Evolutionary conservation across 2,113 vertebrate genomes (phyloP).

Genomic region (Tauraco erythrolophus): DNA sequence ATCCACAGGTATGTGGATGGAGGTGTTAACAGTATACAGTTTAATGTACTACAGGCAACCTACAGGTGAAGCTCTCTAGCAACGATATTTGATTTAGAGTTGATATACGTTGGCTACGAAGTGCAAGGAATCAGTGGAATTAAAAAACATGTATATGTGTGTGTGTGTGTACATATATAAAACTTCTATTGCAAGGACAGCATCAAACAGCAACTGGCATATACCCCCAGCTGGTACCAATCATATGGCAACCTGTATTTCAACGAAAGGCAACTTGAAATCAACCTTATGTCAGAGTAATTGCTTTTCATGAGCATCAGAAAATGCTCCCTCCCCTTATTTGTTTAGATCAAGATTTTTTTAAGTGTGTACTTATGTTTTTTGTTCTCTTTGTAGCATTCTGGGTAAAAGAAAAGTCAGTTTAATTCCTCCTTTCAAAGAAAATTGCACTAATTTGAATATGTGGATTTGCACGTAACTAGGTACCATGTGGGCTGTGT

Average conservation of each 20-base stretch:
- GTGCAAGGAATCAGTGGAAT: neutral
- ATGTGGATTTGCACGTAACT: neutral
- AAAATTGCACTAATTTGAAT: slow-evolving; percentile 13
- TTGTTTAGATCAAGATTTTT: neutral
- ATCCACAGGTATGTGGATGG: neutral
- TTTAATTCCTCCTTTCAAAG: slow-evolving; percentile 34
- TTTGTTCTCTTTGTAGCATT: neutral
- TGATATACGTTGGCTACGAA: neutral
- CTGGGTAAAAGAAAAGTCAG: neutral
- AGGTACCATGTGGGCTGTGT: neutral
- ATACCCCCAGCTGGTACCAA: neutral
- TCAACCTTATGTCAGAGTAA: neutral
- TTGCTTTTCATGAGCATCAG: neutral
- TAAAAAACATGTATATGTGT: neutral
- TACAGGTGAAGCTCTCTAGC: neutral
- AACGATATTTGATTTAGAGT: neutral
- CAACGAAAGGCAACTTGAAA: neutral
- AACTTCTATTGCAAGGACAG: neutral
- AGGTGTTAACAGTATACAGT: neutral
- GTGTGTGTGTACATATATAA: neutral
- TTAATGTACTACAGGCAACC: neutral
- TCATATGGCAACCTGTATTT: neutral
- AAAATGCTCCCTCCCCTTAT: neutral
- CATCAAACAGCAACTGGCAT: neutral
- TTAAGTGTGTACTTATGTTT: neutral